phyloP scores from a whole-genome alignment of 2,888 invertebrate genomes.

The Nebria brevicollis region DNA sequence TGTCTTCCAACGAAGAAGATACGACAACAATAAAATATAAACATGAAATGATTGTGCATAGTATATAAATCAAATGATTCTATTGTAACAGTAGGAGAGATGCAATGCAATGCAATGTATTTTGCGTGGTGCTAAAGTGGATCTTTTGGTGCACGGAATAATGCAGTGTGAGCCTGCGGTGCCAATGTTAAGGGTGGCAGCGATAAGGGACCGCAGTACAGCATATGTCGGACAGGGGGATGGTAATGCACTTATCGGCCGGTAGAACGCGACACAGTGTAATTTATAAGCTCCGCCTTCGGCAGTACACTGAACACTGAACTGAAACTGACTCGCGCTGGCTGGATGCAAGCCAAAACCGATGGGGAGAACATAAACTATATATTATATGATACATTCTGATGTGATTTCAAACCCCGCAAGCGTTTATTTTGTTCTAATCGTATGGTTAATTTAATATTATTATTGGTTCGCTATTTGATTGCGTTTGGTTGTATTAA shows the following conservation, averaged over 20 bases:
- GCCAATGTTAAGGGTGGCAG: conserved; percentile 14
- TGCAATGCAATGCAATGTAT: not conserved
- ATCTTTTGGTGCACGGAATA: not conserved
- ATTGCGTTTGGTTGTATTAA: not conserved
- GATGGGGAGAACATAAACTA: conserved; percentile 1
- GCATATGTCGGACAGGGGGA: conserved; percentile 59
- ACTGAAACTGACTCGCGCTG: not conserved
- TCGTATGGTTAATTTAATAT: not conserved
- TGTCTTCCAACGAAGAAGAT: not conserved
- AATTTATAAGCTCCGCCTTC: conserved; percentile 52
- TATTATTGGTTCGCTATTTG: not conserved
- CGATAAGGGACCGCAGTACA: conserved; percentile 54
- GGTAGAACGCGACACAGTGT: conserved; percentile 52
- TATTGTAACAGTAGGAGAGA: not conserved
- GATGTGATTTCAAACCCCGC: not conserved
- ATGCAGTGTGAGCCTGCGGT: not conserved
- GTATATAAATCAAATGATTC: not conserved
- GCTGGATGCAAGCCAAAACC: not conserved
- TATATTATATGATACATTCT: not conserved
- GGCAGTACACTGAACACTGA: conserved; percentile 38
- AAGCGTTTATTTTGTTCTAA: not conserved
- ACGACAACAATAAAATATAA: not conserved
- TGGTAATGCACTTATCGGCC: conserved; percentile 59
- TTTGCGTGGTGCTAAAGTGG: not conserved
- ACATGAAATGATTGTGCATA: not conserved